Base-by-base conservation (phyloP, 2,797 vertebrate species). In the Darevskia nairensis region DNA sequence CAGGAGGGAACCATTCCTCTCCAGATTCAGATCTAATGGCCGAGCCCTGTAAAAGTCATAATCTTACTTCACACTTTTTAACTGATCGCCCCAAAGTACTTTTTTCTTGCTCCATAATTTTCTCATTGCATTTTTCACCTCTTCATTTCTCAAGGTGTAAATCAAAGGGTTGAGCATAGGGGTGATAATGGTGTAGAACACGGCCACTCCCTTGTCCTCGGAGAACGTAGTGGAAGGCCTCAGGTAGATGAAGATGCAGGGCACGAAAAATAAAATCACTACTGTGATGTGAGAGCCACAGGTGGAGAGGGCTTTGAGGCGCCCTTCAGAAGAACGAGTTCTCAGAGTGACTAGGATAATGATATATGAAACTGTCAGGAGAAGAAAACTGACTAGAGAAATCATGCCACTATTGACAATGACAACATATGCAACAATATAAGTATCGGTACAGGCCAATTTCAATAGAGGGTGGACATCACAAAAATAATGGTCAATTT, bases 81-180 rank as follows among this genome's bases (percentile, higher is more conserved):
- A 41, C 5, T 69, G 55, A 61, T 19, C 84, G 46, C 11, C 44
- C 35, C 25, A 2, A 5, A 55, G 39, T 32, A 84, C 8, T 61
- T 88, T 93, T 35, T 64, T 55, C 50, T 90, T 93, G 3, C 50
- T 17, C 94, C 95, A 95, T 1, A 94, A 61, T 83, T 91, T 96
- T 74, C 85, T 96, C 89, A 96, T 82, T 44, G 92, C 86, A 50
- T n/a, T 94, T 72, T 96, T 97, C 29, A 96, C 92, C 84, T 96
- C 94, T 50, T 89, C 8, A 1, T 96, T 95, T 35, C 88, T 78
- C 7, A 97, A 84, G 0, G 90, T 95, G 19, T 94, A 96, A 88
- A 95, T 95, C 46, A 96, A 61, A 0, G 94, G 95, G 32, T 95
- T 96, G 68, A 96, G 88, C 94, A 94, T 91, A 19, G 95, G 93